Percentiles rank a stretch among this genome's conserved stretches.
phyloP scores from a whole-genome alignment of 2,113 vertebrate genomes.

The Gymnocephalus cernua region DNA sequence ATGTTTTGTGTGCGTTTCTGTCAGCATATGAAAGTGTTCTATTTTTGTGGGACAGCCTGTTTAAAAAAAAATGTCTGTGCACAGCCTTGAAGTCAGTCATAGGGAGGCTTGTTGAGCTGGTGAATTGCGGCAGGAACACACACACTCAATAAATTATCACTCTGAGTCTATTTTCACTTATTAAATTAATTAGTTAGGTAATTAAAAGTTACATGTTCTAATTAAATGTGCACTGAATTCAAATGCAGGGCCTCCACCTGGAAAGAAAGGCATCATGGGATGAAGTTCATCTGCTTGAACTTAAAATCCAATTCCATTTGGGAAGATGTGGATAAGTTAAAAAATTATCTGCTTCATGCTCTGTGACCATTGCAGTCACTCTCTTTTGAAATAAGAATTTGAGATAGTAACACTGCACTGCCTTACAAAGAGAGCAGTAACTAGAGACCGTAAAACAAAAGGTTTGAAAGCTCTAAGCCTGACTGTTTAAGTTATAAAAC shows the following conservation, averaged over 20 bases:
- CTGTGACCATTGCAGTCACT: constrained; percentile 53
- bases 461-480: neutral
- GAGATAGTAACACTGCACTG: constrained; percentile 48
- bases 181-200: constrained; percentile 83
- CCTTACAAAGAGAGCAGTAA: constrained; percentile 15
- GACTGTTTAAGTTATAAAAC: neutral
- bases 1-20: constrained; percentile 43
- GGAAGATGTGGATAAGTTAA: constrained; percentile 67
- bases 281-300: constrained; percentile 69
- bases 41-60: constrained; percentile 67
- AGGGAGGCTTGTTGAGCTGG: constrained; percentile 43
- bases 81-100: constrained; percentile 68
- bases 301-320: constrained; percentile 71
- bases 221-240: constrained; percentile 82
- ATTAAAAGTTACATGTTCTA: constrained; percentile 86
- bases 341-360: constrained; percentile 65
- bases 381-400: constrained; percentile 50
- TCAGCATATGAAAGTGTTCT: constrained; percentile 67
- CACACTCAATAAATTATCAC: constrained; percentile 78
- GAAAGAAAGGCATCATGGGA: constrained; percentile 74
- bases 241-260: constrained; percentile 47
- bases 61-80: constrained; percentile 32
- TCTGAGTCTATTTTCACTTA: constrained; percentile 74
- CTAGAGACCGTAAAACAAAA: neutral
- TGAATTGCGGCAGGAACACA: constrained; percentile 68